Evolutionary conservation across 2,797 vertebrate genomes (phyloP), one percentile per base, ranked within the genome.

Genomic region (Thunnus albacares): DNA sequence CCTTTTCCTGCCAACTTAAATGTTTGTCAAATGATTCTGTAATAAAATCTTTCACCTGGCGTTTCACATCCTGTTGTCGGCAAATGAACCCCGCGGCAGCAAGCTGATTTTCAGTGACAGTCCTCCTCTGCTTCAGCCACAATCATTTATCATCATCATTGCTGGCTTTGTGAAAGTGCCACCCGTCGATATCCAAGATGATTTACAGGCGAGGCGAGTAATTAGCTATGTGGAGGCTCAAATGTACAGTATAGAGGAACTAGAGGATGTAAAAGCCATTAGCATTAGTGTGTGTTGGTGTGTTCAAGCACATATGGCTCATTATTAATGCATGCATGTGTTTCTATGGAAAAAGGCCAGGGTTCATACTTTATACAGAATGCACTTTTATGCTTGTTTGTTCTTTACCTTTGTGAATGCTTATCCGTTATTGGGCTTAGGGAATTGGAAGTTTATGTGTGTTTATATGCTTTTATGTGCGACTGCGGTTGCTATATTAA

Each of bases 271-370:
- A 45, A 51, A 43, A 55, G 45, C 13, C 49, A 69, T 59, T 59
- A 24, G 61, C 38, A 59, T 55, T 52, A 28, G 56, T 61, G 18
- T 60, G 65, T 76, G 58, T 43, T 38, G 52, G 35, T 33, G 57
- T 64, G 14, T 63, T 22, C 9, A 53, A 28, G 47, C 53, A 77
- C 81, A 76, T 83, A 81, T 83, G 79, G 74, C 61, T 78, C 51
- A 80, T 85, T 69, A 85, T 70, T 84, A 84, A 82, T 86, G 56
- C 65, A 86, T 85, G 56, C 33, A 13, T 66, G 43, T 58, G 57
- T 73, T 51, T 73, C 49, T 38, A 71, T 79, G 79, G 43, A 53
- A 38, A 67, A 38, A 18, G 3, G 14, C 22, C 35, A 45, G 51
- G 6, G 12, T 8, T 71, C 55, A 71, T 43, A 24, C 24, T 26